Conservation (phyloP, 2,113 vertebrate genomes). For the Paradoxurus hermaphroditus region DNA sequence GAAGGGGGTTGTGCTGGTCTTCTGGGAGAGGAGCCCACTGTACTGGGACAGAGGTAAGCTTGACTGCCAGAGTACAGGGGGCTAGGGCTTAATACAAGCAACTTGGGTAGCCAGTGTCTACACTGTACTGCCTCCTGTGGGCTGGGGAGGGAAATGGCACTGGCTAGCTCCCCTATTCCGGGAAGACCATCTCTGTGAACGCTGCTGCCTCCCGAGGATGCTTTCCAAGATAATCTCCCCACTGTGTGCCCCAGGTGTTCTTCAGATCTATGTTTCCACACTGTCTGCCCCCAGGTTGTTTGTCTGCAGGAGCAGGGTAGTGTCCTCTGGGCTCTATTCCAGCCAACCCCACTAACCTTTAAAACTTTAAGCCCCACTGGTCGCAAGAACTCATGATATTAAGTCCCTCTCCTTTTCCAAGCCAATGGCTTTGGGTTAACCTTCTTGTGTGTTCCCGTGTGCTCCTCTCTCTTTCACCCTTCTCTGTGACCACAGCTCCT, state of each 20-base stretch:
- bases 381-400: neutral
- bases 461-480: neutral
- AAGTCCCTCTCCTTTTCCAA: neutral
- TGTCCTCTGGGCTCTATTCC: neutral
- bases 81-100: neutral
- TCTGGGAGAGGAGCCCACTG: neutral
- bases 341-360: neutral
- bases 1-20: neutral
- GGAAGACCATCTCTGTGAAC: neutral
- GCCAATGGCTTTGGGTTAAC: neutral
- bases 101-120: neutral
- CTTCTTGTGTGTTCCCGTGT: neutral
- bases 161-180: neutral
- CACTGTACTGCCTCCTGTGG: neutral
- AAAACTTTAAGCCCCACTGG: neutral
- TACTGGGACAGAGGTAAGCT: neutral
- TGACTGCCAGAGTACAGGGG: neutral
- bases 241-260: neutral
- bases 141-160: neutral
- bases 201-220: neutral
- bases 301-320: neutral
- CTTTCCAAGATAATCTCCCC: neutral
- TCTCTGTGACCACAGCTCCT: neutral
- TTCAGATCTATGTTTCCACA: neutral
- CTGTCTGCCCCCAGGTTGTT: neutral